A percentile compares a stretch with the other conserved stretches of the same genome.
Evolutionary conservation across 2,797 vertebrate genomes (phyloP).

Genomic region (Babyrousa celebensis): DNA sequence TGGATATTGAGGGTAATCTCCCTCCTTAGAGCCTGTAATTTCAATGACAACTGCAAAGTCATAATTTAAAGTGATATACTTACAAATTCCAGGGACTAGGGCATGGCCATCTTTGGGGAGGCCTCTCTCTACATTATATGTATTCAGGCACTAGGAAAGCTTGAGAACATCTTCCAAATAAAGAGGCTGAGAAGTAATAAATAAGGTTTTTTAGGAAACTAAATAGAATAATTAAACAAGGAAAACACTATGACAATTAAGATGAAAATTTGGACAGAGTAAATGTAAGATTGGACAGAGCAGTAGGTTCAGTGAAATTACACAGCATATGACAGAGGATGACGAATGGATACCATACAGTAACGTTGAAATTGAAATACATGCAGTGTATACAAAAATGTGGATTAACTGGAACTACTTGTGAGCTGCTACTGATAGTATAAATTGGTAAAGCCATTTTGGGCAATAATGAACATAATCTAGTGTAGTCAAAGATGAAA

Average conservation of each 20-base stretch:
- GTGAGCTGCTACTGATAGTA: neutral
- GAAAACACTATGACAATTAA: neutral
- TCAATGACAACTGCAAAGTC: neutral
- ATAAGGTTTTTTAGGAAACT: neutral
- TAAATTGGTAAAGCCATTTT: neutral
- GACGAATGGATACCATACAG: accelerated
- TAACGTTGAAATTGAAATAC: neutral
- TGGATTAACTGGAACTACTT: neutral
- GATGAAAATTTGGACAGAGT: neutral
- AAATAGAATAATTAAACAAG: neutral
- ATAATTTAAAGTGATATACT: neutral
- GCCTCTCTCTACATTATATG: neutral
- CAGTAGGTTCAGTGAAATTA: neutral
- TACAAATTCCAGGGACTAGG: neutral
- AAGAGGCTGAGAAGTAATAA: neutral
- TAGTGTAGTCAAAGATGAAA: neutral
- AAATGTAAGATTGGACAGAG: neutral
- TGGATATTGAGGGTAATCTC: neutral
- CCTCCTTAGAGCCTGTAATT: neutral
- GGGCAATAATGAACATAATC: neutral
- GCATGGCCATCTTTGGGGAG: neutral
- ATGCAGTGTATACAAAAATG: neutral
- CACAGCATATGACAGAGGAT: neutral
- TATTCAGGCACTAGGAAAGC: neutral
- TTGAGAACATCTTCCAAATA: neutral